Percentiles rank a stretch among this genome's conserved stretches.
Evolutionary conservation across 2,888 invertebrate genomes (phyloP).

Genomic region (Mimachlamys varia): DNA sequence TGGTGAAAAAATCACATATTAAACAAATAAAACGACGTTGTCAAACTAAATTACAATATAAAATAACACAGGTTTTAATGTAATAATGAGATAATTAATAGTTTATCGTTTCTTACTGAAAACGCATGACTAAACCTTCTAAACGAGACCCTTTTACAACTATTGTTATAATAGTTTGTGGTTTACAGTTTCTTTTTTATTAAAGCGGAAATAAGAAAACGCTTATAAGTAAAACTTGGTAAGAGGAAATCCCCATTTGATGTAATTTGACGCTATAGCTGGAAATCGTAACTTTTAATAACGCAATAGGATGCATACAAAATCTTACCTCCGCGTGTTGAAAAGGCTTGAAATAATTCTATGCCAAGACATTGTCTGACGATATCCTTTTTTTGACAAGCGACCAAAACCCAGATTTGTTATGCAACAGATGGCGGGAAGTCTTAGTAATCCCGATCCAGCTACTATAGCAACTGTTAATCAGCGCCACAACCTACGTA

Average conservation of each 20-base stretch:
- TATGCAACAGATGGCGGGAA: conserved; percentile 16
- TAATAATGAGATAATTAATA: too few species aligned
- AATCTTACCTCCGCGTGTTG: not conserved
- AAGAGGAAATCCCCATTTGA: not conserved
- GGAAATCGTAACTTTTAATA: not conserved
- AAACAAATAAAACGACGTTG: too few species aligned
- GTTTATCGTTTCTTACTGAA: too few species aligned
- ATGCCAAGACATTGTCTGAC: not conserved
- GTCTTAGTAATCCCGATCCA: not conserved
- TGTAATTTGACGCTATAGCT: not conserved
- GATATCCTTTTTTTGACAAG: conserved; percentile 1
- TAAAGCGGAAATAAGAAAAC: not conserved
- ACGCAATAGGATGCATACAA: not conserved
- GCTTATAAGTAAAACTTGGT: not conserved
- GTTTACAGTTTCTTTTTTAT: too few species aligned
- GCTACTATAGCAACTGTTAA: conserved; percentile 19
- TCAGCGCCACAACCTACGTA: not conserved
- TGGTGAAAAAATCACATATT: too few species aligned
- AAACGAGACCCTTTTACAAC: too few species aligned
- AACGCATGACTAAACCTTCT: too few species aligned
- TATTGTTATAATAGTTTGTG: too few species aligned
- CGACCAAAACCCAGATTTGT: not conserved
- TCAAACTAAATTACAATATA: too few species aligned
- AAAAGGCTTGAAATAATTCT: not conserved
- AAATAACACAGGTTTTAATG: too few species aligned